A percentile compares a stretch with the other conserved stretches of the same genome.
Evolutionary conservation across 2,888 invertebrate species (phyloP).

Genomic region (Morpho helenor): DNA sequence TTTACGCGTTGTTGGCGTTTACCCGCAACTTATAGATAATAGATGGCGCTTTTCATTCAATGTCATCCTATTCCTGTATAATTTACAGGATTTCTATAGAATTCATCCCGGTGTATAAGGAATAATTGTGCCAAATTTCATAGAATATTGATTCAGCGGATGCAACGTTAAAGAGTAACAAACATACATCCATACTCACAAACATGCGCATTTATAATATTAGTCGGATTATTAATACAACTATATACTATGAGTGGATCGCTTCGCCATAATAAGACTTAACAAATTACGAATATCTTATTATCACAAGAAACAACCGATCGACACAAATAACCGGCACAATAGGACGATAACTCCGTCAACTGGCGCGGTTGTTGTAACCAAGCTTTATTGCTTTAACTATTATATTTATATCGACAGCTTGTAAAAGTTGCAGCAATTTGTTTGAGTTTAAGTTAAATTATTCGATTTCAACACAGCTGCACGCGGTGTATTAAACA

Average conservation of each 20-base stretch:
- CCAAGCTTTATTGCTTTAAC: slow-evolving; percentile 10
- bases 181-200: too few relatives aligned
- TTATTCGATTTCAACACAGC: not conserved
- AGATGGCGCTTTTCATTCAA: too few relatives aligned
- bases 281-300: not conserved
- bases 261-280: not conserved
- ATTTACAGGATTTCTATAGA: too few relatives aligned
- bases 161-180: too few relatives aligned
- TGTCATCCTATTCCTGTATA: too few relatives aligned
- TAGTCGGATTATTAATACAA: not conserved
- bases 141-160: too few relatives aligned
- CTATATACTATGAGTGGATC: not conserved
- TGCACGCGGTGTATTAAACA: not conserved
- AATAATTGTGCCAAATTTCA: too few relatives aligned
- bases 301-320: not conserved
- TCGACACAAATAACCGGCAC: slow-evolving; percentile 30
- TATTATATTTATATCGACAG: slow-evolving; percentile 3
- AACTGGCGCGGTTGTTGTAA: slow-evolving; percentile 29
- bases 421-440: not conserved
- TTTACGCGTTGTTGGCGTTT: too few relatives aligned
- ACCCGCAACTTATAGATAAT: too few relatives aligned
- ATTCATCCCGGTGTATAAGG: too few relatives aligned
- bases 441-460: slow-evolving; percentile 10
- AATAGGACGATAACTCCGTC: slow-evolving; percentile 42
- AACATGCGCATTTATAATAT: too few relatives aligned